These are phyloP conservation scores for Luperina testacea DNA, from an alignment of 2,888 invertebrate genomes.

Conservation along the genomic window DNA sequence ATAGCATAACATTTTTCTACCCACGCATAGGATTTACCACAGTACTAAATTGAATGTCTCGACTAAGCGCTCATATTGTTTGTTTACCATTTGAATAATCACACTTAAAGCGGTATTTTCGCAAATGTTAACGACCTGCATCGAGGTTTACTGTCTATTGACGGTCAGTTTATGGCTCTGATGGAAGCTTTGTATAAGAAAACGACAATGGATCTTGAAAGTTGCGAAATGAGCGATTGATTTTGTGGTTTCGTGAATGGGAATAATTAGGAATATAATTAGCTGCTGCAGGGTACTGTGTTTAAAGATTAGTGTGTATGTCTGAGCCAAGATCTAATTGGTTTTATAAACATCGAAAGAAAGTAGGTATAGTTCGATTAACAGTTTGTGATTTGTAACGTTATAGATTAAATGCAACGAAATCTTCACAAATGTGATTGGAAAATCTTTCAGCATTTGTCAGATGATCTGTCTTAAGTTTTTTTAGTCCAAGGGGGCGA, in stretches of 20 bases:
- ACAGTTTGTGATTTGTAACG: background rate
- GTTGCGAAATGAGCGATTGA: background rate
- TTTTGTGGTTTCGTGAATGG: conserved; percentile 4
- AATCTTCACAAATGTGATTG: too few species aligned
- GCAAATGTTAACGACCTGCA: conserved; percentile 34
- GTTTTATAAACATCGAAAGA: background rate
- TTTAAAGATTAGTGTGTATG: conserved; percentile 16
- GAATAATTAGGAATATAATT: conserved; percentile 32
- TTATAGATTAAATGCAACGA: background rate
- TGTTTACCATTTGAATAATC: conserved; percentile 48
- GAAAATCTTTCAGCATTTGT: background rate
- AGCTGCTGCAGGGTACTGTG: conserved; percentile 10
- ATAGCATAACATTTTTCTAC: conserved; percentile 20
- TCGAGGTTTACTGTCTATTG: conserved; percentile 35
- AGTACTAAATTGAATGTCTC: conserved; percentile 14
- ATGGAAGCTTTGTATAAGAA: background rate
- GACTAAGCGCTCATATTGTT: conserved; percentile 40
- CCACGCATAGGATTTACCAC: conserved; percentile 21
- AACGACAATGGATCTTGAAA: conserved; percentile 6
- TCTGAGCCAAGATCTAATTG: conserved; percentile 15
- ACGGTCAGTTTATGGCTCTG: background rate
- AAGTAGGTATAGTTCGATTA: background rate
- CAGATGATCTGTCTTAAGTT: background rate
- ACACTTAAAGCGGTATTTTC: conserved; percentile 15
- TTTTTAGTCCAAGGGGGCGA: too few species aligned